Percentiles rank a stretch among this genome's conserved stretches.
Conservation (phyloP, 2,888 invertebrate species). For the Odontothrips loti region DNA sequence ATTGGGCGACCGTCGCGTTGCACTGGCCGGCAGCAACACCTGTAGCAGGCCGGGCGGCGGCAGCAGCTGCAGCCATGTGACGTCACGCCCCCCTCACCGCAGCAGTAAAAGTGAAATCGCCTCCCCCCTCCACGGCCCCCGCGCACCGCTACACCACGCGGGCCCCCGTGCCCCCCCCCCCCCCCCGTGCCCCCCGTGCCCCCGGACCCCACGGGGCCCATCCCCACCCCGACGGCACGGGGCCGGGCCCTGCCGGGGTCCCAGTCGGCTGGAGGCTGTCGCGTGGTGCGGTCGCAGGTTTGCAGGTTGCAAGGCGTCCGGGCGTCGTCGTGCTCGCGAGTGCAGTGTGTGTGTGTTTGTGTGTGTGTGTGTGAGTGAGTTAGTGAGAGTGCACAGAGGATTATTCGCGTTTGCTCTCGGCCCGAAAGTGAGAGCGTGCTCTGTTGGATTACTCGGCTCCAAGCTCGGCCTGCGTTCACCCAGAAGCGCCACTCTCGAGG, state of each 20-base stretch:
- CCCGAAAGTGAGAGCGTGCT: too few species aligned
- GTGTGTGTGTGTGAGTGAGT: slow-evolving; percentile 7
- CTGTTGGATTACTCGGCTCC: too few species aligned
- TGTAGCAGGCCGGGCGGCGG: too few species aligned
- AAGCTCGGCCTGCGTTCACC: too few species aligned
- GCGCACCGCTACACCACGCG: not conserved
- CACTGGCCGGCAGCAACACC: too few species aligned
- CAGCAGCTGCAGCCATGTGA: too few species aligned
- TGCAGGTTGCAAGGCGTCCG: not conserved
- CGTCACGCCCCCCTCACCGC: not conserved
- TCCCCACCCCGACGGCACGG: not conserved
- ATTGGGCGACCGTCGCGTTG: too few species aligned
- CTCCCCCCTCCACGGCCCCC: not conserved
- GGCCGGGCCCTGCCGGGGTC: not conserved
- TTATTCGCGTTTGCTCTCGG: too few species aligned
- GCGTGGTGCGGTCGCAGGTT: not conserved
- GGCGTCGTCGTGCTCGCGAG: slow-evolving; percentile 1
- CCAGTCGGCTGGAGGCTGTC: slow-evolving; percentile 17
- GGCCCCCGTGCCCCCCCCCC: not conserved
- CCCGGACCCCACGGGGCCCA: not conserved
- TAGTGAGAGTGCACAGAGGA: not conserved
- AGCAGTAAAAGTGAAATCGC: slow-evolving; percentile 20
- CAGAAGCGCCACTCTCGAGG: not conserved
- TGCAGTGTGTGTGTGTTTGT: not conserved
- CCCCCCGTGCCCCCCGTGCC: not conserved